Base-by-base conservation (phyloP, 2,113 vertebrate species). In the Xiphorhynchus elegans region DNA sequence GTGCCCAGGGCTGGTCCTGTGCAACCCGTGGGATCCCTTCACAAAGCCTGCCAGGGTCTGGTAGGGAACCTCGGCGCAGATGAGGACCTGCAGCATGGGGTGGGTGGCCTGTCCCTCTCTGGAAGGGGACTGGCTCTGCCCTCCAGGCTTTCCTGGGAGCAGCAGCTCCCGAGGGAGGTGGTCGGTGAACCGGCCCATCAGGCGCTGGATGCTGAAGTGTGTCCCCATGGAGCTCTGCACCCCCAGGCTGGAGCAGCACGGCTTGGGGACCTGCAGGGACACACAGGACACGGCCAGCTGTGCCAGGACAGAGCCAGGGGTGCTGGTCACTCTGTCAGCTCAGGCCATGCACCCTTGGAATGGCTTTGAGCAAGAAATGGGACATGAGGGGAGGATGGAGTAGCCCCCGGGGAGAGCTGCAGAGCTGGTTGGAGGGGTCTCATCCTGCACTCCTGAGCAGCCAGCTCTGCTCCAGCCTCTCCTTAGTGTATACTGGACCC, bases 21-120 rank as follows among this genome's bases (percentile, higher is more conserved):
- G 97, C 83, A 98, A 39, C 2, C n/a, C 29, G 0, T 17, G 56
- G 70, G 88, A 97, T 2, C 84, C 70, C 52, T 96, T 70, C 49
- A 98, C 95, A 79, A 98, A 99, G 62, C 97, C 97, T 1, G 98
- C 96, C 62, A 99, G 94, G 2, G 98, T 98, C 95, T 97, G 96
- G 31, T 95, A 92, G 4, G 98, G 98, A 63, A 98, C 94, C 73
- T 99, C 98, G 2, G 96, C 90, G 78, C 85, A 97, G 8, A 97
- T 31, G 5, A 93, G 24, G 56, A 96, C 83, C 47, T 95, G 93
- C 67, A 80, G 59, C 47, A 29, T 50, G 3, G 84, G 82, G 24
- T 0, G 35, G 10, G 63, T 5, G 26, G 26, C 76, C 10, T 58
- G n/a, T 0, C 62, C 7, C 26, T 49, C 49, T 40, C 76, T 3